Base-by-base conservation (phyloP, 2,888 invertebrate genomes). In the Agrochola lota region DNA sequence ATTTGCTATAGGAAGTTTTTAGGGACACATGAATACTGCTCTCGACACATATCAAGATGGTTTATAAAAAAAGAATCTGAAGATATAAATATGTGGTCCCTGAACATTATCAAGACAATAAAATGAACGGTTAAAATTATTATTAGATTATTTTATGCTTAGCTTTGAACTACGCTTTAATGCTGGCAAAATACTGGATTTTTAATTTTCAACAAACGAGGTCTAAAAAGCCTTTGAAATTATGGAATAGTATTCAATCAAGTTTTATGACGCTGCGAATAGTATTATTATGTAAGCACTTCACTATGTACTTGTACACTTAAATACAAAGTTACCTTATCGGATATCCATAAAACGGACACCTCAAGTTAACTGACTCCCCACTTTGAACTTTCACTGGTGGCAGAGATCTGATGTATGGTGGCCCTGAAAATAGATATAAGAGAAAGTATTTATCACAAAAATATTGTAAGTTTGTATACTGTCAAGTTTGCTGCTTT, bases 261-360 rank as follows among this genome's bases (percentile, higher is more conserved):
- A 30, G 20, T 30, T 2, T 23, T 49, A 67, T 23, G 20, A 3
- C 20, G 12, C 43, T 46, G 66, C 20, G 0, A 26, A 26, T 7
- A 7, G n/a, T 26, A 43, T 26, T 46, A 26, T 43, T 66, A 12
- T 46, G 46, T 26, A 26, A 11, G 6, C 5, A n/a, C 9, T 43
- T 43, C 11, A 20, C 43, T 26, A n/a, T n/a, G n/a, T n/a, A 66
- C 26, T 3, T 26, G 7, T 20, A 64, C 4, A 11, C 20, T 1
- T 12, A 30, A n/a, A 52, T 9, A 23, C 26, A 26, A 26, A 40
- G 6, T 64, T 96, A 97, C 93, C 97, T 97, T 84, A 99, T 98
- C 23, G 99, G 99, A 94, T 98, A 98, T 77, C 99, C 99, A 71
- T 98, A 98, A 91, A 98, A 98, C 63, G 98, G 98, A 94, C 99